A percentile compares a stretch with the other conserved stretches of the same genome.
These are phyloP conservation scores for Proteles cristata DNA, from an alignment of 2,113 vertebrate species.

Conservation along the genomic window DNA sequence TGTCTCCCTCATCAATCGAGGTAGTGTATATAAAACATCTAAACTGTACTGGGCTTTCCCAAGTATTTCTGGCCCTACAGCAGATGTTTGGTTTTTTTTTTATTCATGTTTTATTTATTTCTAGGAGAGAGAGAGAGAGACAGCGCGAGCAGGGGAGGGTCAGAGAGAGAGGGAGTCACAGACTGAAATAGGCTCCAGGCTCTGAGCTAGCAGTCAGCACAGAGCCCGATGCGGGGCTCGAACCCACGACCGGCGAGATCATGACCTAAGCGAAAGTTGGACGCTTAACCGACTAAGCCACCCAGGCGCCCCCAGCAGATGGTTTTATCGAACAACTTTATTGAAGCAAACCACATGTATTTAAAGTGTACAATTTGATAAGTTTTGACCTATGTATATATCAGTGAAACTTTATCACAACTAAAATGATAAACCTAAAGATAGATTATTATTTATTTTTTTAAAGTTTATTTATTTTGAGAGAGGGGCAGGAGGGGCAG, in stretches of 20 bases:
- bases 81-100: not conserved
- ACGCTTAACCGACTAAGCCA: too few relatives aligned
- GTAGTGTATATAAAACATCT: not conserved
- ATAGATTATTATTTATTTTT: not conserved
- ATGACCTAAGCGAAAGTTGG: too few relatives aligned
- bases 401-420: not conserved
- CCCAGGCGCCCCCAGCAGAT: not conserved
- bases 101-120: too few relatives aligned
- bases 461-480: too few relatives aligned
- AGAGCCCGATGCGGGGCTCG: too few relatives aligned
- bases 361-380: not conserved
- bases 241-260: too few relatives aligned
- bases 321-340: not conserved
- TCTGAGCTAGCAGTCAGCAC: too few relatives aligned
- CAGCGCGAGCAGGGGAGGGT: too few relatives aligned
- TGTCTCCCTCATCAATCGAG: not conserved
- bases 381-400: not conserved
- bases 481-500: too few relatives aligned
- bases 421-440: not conserved
- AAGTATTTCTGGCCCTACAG: not conserved
- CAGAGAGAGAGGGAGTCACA: too few relatives aligned
- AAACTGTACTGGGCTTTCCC: not conserved
- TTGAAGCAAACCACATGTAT: not conserved
- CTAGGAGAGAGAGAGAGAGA: too few relatives aligned
- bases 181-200: too few relatives aligned